A percentile compares a stretch with the other conserved stretches of the same genome.
These are phyloP conservation scores for Malurus elegans DNA, from an alignment of 2,113 vertebrate species.

Conservation along the genomic window DNA sequence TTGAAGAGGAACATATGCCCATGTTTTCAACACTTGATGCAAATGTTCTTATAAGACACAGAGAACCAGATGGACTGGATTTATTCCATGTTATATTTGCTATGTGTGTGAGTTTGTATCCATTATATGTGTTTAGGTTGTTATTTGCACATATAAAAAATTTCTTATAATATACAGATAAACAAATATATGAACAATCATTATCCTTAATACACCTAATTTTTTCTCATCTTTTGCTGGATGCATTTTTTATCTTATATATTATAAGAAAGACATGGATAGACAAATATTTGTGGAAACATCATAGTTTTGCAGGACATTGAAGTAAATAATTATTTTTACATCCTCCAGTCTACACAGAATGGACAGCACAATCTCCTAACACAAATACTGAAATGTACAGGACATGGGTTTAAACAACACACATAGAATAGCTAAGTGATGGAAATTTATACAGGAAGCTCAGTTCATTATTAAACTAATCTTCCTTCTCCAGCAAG, in stretches of 20 bases:
- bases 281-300: background rate
- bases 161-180: background rate
- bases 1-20: background rate
- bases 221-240: background rate
- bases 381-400: background rate
- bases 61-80: background rate
- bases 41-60: background rate
- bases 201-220: background rate
- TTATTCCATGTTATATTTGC: background rate
- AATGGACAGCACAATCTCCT: background rate
- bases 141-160: background rate
- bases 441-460: background rate
- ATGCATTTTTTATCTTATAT: background rate
- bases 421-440: background rate
- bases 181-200: background rate
- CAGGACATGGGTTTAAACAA: background rate
- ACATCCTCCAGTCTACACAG: background rate
- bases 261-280: background rate
- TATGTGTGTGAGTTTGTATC: background rate
- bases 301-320: background rate
- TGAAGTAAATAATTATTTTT: background rate
- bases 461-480: background rate
- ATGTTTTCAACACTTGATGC: background rate
- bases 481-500: background rate
- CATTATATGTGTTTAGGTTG: background rate